These are phyloP conservation scores for Ormyrus pomaceus DNA, from an alignment of 2,888 invertebrate genomes.

Conservation along the genomic window DNA sequence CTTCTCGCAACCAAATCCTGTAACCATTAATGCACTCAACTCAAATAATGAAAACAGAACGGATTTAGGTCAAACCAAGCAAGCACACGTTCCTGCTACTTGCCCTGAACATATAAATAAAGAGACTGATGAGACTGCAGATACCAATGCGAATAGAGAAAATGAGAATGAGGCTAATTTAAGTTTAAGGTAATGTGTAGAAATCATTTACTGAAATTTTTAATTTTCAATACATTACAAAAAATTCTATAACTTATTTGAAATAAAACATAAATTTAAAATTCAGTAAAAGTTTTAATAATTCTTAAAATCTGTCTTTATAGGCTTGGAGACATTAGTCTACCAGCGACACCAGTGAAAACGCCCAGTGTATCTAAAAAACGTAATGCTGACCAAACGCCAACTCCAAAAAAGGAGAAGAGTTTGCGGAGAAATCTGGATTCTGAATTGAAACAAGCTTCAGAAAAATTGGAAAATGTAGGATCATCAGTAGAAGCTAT, in stretches of 20 bases:
- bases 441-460: slow-evolving; percentile 27
- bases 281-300: not conserved
- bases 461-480: slow-evolving; percentile 10
- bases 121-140: slow-evolving; percentile 17
- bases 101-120: slow-evolving; percentile 51
- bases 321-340: slow-evolving; percentile 52
- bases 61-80: not conserved
- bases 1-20: slow-evolving; percentile 47
- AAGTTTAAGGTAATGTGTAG: slow-evolving; percentile 40
- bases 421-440: slow-evolving; percentile 14
- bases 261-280: not conserved
- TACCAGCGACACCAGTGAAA: slow-evolving; percentile 46
- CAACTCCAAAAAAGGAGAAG: slow-evolving; percentile 19
- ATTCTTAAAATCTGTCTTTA: not conserved
- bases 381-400: slow-evolving; percentile 36
- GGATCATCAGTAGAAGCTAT: not conserved
- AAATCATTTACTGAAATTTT: not conserved
- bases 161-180: slow-evolving; percentile 45
- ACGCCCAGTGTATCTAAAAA: slow-evolving; percentile 40
- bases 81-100: slow-evolving; percentile 28
- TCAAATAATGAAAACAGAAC: slow-evolving; percentile 27
- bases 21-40: not conserved
- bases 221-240: not conserved
- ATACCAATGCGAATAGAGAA: slow-evolving; percentile 8
- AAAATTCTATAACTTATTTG: not conserved